phyloP scores from a whole-genome alignment of 2,113 vertebrate genomes.

The Pluvianellus socialis region DNA sequence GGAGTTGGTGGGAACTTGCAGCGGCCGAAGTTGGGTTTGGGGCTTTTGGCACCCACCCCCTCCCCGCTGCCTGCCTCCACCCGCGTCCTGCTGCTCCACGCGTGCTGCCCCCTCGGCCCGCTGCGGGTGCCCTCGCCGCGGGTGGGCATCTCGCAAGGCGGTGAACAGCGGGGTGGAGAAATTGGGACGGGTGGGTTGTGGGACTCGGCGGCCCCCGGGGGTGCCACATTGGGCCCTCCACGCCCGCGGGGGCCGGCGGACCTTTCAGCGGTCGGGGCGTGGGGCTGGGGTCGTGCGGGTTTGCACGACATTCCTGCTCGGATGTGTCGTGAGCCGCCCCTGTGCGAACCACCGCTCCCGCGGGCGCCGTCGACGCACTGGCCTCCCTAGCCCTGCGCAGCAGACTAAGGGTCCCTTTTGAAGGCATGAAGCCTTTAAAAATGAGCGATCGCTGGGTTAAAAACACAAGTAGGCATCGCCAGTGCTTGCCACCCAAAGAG shows the following conservation, averaged over 20 bases:
- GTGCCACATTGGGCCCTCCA: not conserved
- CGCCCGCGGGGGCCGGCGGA: not conserved
- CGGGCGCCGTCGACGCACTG: fast-evolving
- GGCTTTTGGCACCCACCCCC: not conserved
- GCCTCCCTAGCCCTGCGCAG: not conserved
- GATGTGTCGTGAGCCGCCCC: not conserved
- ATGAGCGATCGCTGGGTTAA: not conserved
- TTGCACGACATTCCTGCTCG: not conserved
- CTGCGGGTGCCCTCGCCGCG: not conserved
- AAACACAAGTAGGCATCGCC: not conserved
- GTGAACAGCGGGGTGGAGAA: not conserved
- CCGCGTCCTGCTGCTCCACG: not conserved
- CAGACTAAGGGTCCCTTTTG: not conserved
- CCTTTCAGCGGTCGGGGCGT: too few species aligned
- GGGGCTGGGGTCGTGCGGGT: fast-evolving
- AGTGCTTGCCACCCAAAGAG: not conserved
- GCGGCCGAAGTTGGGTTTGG: not conserved
- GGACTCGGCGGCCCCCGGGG: not conserved
- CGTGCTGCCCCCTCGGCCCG: not conserved
- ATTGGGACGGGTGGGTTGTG: not conserved
- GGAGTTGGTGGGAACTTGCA: not conserved
- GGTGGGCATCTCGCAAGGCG: not conserved
- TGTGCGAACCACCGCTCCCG: not conserved
- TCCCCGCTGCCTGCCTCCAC: not conserved
- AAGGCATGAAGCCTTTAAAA: not conserved